These are phyloP conservation scores for Sakesphorus luctuosus DNA, from an alignment of 2,113 vertebrate genomes.

Conservation along the genomic window DNA sequence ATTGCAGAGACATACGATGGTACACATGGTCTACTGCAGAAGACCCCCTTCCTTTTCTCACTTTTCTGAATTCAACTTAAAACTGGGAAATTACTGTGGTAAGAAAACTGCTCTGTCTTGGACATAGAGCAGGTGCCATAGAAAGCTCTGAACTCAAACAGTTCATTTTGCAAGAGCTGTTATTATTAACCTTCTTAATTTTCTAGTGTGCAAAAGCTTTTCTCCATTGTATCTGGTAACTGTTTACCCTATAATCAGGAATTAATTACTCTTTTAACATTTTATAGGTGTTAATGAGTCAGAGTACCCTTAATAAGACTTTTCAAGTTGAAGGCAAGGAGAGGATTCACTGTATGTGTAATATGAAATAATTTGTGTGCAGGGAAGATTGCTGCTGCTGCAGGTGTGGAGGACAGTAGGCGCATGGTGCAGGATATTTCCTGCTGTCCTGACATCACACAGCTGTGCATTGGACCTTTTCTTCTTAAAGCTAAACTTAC, in stretches of 20 bases:
- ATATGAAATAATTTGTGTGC: not conserved
- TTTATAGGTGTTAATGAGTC: not conserved
- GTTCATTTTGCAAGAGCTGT: not conserved
- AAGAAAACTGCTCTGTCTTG: not conserved
- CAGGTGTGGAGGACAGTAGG: constrained; percentile 3
- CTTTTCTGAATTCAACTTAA: not conserved
- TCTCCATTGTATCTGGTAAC: not conserved
- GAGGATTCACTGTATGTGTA: not conserved
- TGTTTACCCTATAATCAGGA: not conserved
- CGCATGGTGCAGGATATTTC: not conserved
- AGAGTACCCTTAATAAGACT: not conserved
- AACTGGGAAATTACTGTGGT: not conserved
- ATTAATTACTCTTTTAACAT: not conserved
- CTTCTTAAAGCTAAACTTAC: not conserved
- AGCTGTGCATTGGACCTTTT: not conserved
- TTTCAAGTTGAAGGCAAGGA: not conserved
- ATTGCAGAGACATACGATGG: not conserved
- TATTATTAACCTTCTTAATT: not conserved
- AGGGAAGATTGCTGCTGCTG: not conserved
- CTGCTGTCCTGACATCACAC: not conserved
- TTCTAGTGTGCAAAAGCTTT: not conserved
- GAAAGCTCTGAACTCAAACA: not conserved
- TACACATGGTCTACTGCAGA: not conserved
- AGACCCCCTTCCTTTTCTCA: not conserved
- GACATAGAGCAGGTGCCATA: not conserved